Conservation (phyloP, 2,797 vertebrate genomes). For the Chaunax sp. region DNA sequence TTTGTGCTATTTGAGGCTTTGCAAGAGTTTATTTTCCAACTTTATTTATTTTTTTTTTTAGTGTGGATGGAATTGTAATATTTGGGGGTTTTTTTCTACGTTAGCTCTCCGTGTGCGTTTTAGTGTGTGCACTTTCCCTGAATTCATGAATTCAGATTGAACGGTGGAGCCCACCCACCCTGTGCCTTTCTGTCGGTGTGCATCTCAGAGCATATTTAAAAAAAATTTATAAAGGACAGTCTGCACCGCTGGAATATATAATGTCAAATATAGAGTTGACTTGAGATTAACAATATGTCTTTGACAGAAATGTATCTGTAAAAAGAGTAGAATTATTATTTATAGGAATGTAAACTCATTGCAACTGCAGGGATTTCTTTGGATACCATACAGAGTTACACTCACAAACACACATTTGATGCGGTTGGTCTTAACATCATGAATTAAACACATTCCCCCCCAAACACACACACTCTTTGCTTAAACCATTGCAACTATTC, state of each 20-base stretch:
- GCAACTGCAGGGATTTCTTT: background rate
- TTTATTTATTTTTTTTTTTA: background rate
- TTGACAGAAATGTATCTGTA: background rate
- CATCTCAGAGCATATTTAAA: too few relatives aligned
- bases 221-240: too few relatives aligned
- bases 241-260: conserved; percentile 1
- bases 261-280: background rate
- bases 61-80: conserved; percentile 6
- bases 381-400: background rate
- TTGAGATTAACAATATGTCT: conserved; percentile 14
- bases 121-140: background rate
- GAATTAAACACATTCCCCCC: conserved; percentile 5
- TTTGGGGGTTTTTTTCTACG: background rate
- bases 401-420: conserved; percentile 15
- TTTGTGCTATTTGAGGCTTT: background rate
- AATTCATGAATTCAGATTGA: conserved; percentile 51
- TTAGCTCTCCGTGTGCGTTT: background rate
- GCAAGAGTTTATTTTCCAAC: background rate
- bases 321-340: background rate
- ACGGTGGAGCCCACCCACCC: conserved; percentile 22
- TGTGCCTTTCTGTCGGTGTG: conserved; percentile 17
- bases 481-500: background rate
- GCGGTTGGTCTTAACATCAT: conserved; percentile 6
- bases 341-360: background rate
- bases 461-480: background rate